Conservation (phyloP, 2,888 invertebrate genomes). For the Cheilosia impressa region DNA sequence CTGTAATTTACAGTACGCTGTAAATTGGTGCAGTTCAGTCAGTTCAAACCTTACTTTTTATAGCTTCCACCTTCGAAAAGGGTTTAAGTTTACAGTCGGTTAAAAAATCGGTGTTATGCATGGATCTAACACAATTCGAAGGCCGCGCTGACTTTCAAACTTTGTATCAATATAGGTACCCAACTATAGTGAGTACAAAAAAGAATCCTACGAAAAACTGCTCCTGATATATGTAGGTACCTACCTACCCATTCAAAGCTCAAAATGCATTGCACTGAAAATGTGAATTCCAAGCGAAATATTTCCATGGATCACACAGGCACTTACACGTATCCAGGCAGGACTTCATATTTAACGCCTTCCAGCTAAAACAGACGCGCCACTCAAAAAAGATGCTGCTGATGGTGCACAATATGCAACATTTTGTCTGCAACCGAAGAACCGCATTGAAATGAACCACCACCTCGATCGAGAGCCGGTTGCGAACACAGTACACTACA, state of each 20-base stretch:
- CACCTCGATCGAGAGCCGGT: constrained; percentile 38
- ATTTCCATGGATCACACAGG: constrained; percentile 69
- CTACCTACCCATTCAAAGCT: not conserved
- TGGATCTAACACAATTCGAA: no score
- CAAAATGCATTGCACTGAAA: not conserved
- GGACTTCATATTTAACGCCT: constrained; percentile 74
- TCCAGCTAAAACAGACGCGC: constrained; percentile 73
- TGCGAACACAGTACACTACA: not conserved
- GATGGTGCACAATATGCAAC: constrained; percentile 67
- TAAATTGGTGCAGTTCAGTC: no score
- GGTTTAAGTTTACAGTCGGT: no score
- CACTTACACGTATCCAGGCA: constrained; percentile 71
- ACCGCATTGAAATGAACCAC: constrained; percentile 60
- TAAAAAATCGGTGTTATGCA: no score
- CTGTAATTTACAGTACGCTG: no score
- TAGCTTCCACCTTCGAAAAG: no score
- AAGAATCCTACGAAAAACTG: not conserved
- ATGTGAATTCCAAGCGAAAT: constrained; percentile 46
- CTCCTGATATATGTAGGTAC: not conserved
- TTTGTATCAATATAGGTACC: not conserved
- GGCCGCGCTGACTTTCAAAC: no score
- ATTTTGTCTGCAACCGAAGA: constrained; percentile 48
- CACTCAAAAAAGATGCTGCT: constrained; percentile 70
- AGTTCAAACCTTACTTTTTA: no score
- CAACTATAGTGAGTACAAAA: no score